These are phyloP conservation scores for Ranitomeya variabilis DNA, from an alignment of 2,113 vertebrate species.

Conservation along the genomic window DNA sequence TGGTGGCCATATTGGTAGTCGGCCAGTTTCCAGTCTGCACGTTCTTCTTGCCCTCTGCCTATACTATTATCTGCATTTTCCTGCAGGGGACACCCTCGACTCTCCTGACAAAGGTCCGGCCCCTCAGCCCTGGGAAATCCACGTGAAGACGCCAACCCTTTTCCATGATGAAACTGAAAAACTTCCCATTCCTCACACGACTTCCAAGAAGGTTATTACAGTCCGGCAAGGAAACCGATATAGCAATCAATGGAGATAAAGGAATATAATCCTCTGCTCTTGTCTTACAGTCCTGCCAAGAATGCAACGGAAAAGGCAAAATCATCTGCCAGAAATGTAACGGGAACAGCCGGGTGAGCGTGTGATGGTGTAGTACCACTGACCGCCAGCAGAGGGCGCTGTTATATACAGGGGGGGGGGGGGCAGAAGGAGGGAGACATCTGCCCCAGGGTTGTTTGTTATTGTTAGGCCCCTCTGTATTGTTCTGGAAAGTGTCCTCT, in stretches of 20 bases:
- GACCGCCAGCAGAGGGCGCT: background rate
- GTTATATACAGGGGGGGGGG: background rate
- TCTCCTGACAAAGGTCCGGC: slow-evolving; percentile 61
- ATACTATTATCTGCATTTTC: background rate
- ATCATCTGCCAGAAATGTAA: slow-evolving; percentile 71
- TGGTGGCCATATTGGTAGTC: background rate
- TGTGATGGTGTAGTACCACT: background rate
- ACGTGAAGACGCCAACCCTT: slow-evolving; percentile 63
- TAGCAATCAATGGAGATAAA: background rate
- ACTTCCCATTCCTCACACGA: slow-evolving; percentile 74
- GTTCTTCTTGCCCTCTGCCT: background rate
- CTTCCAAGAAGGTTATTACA: slow-evolving; percentile 71
- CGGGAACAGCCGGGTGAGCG: slow-evolving; percentile 73
- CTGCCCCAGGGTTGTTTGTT: no score
- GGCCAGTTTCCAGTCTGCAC: background rate
- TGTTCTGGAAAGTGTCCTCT: background rate
- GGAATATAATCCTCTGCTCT: background rate
- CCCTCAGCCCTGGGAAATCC: slow-evolving; percentile 74
- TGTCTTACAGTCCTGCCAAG: slow-evolving; percentile 69
- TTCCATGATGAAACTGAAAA: slow-evolving; percentile 66
- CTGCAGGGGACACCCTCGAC: slow-evolving; percentile 58
- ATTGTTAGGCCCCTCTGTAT: background rate
- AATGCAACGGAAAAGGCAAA: slow-evolving; percentile 71
- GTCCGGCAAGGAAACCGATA: background rate
- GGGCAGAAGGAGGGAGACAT: no score